A percentile compares a stretch with the other conserved stretches of the same genome.
These are phyloP conservation scores for Turnix velox DNA, from an alignment of 2,113 vertebrate genomes.

Conservation along the genomic window DNA sequence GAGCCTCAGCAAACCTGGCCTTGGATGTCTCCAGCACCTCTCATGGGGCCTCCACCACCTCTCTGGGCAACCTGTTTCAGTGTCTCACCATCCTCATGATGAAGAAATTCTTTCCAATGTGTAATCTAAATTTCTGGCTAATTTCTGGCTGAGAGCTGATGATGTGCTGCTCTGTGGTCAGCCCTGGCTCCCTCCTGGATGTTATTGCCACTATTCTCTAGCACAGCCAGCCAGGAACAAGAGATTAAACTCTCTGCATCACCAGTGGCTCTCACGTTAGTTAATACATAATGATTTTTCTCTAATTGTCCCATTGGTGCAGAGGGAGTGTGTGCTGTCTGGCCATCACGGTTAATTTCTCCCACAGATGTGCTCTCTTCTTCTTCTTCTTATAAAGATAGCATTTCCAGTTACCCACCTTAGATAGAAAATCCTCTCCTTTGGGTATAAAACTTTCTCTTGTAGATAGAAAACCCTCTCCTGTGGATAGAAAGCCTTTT, in stretches of 20 bases:
- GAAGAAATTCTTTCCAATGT: too few species aligned
- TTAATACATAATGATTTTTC: conserved; percentile 15
- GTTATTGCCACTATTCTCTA: not conserved
- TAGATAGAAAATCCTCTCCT: not conserved
- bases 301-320: not conserved
- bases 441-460: too few species aligned
- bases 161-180: not conserved
- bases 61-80: too few species aligned
- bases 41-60: too few species aligned
- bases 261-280: not conserved
- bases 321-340: not conserved
- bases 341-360: conserved; percentile 8
- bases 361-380: not conserved
- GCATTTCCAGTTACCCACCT: not conserved
- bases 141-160: not conserved
- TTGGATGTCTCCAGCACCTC: too few species aligned
- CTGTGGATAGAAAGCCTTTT: not conserved
- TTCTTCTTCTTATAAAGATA: not conserved
- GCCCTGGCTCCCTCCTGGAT: not conserved
- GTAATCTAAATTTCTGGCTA: too few species aligned
- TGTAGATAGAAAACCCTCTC: not conserved
- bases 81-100: too few species aligned
- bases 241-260: not conserved
- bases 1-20: too few species aligned
- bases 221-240: accelerated